A percentile compares a stretch with the other conserved stretches of the same genome.
Evolutionary conservation across 2,797 vertebrate genomes (phyloP).

Genomic region (Botia almorhae): DNA sequence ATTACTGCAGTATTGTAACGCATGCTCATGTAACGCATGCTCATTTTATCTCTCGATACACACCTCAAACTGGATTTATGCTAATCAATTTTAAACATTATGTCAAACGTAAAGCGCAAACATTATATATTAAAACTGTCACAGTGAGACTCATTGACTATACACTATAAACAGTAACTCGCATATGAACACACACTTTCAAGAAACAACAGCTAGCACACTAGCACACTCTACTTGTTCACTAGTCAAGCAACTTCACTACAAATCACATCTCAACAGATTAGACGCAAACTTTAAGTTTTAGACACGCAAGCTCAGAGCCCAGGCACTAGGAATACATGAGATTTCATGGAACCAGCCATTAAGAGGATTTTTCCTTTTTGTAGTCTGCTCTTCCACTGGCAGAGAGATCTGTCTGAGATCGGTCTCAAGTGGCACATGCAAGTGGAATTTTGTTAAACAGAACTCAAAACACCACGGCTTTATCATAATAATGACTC

Average conservation of each 20-base stretch:
- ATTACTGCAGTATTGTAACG: background rate
- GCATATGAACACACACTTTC: no score
- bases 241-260: background rate
- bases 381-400: background rate
- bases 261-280: background rate
- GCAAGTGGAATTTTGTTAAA: slow-evolving; percentile 35
- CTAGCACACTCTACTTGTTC: background rate
- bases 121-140: no score
- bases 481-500: background rate
- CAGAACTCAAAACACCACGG: slow-evolving; percentile 37
- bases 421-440: background rate
- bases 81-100: no score
- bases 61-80: no score
- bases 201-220: no score
- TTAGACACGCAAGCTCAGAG: slow-evolving; percentile 19
- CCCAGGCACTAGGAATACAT: slow-evolving; percentile 14
- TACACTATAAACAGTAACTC: no score
- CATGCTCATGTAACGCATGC: no score
- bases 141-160: no score
- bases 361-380: background rate
- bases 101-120: no score
- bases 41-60: no score
- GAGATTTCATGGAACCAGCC: background rate
- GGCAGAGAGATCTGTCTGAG: slow-evolving; percentile 10
- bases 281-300: slow-evolving; percentile 1